Conservation (phyloP, 2,113 vertebrate species). For the Eolophus roseicapilla region DNA sequence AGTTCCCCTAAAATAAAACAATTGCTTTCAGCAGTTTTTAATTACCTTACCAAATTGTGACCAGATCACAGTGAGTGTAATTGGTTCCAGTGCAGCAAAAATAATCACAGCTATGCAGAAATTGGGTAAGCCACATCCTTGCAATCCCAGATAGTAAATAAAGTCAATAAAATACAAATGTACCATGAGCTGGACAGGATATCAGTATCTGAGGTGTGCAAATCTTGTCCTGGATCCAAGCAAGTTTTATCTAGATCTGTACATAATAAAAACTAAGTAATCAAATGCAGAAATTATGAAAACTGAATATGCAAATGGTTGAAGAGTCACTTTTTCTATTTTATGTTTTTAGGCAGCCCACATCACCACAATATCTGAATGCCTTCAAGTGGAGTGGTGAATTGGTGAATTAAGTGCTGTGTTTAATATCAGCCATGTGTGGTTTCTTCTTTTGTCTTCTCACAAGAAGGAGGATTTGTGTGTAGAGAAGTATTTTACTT, state of each 20-base stretch:
- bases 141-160: neutral
- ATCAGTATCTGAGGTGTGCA: neutral
- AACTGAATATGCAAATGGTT: neutral
- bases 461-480: neutral
- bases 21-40: conserved; percentile 12
- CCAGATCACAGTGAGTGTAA: neutral
- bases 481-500: neutral
- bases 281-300: neutral
- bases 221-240: neutral
- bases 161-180: neutral
- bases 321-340: neutral
- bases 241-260: neutral
- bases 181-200: neutral
- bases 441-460: neutral
- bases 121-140: neutral
- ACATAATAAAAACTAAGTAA: neutral
- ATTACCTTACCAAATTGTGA: neutral
- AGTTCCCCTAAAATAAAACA: neutral
- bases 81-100: neutral
- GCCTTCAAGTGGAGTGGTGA: neutral
- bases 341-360: neutral
- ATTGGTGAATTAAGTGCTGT: neutral
- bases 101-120: neutral
- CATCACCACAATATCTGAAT: neutral
- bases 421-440: neutral